phyloP scores from a whole-genome alignment of 1,140 invertebrate species.

The Diachasmimorpha longicaudata region DNA sequence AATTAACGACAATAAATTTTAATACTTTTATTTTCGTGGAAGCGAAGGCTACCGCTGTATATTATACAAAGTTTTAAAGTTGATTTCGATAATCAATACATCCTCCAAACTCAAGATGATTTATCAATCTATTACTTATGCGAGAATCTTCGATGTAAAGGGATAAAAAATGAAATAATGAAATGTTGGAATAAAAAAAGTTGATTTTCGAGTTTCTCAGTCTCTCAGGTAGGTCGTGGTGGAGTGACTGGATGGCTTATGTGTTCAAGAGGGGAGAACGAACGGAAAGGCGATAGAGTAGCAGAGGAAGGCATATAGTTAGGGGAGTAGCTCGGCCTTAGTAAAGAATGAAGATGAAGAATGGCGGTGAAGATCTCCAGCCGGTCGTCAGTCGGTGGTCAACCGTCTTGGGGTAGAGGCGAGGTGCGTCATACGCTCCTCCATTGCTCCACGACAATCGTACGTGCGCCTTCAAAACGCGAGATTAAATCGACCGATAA shows the following conservation, averaged over 20 bases:
- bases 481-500: too few species aligned
- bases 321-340: constrained; percentile 29
- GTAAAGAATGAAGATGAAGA: constrained; percentile 58
- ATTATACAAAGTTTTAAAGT: neutral
- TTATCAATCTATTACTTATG: constrained; percentile 10
- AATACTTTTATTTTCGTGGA: neutral
- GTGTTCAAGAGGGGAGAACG: neutral
- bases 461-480: too few species aligned
- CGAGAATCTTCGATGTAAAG: neutral
- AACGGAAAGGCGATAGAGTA: constrained; percentile 31
- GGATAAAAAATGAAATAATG: constrained; percentile 3
- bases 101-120: neutral
- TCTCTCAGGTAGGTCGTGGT: constrained; percentile 7
- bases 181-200: constrained; percentile 1
- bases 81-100: neutral
- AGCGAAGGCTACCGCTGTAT: neutral
- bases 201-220: constrained; percentile 18
- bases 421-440: constrained; percentile 2
- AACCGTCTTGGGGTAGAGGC: constrained; percentile 52
- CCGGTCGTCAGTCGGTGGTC: constrained; percentile 56
- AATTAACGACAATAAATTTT: neutral
- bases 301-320: constrained; percentile 24
- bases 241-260: neutral
- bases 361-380: constrained; percentile 50
- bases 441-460: neutral